phyloP scores from a whole-genome alignment of 2,888 invertebrate species.

The Apamea anceps region DNA sequence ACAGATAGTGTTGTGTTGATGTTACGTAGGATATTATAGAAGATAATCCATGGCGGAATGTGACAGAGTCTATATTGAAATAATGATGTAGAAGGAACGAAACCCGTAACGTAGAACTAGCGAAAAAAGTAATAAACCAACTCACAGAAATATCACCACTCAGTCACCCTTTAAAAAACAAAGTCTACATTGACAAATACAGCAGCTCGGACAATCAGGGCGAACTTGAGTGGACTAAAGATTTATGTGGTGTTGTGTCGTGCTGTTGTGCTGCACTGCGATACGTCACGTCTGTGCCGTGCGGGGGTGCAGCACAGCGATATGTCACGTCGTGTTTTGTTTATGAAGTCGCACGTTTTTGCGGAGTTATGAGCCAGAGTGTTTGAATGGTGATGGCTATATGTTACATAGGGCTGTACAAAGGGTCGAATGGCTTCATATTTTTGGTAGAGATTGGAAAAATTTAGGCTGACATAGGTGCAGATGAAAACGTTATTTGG shows the following conservation, averaged over 20 bases:
- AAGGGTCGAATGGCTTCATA: slow-evolving; percentile 7
- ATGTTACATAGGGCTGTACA: slow-evolving; percentile 15
- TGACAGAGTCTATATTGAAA: neutral
- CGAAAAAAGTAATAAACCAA: neutral
- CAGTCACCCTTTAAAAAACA: slow-evolving; percentile 34
- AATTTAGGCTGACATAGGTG: neutral
- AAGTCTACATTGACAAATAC: slow-evolving; percentile 38
- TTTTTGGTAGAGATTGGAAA: slow-evolving; percentile 16
- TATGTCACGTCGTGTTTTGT: slow-evolving; percentile 51
- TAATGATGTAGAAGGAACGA: neutral
- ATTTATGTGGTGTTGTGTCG: slow-evolving; percentile 44
- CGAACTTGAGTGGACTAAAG: slow-evolving; percentile 35
- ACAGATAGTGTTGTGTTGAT: no score
- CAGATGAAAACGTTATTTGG: neutral
- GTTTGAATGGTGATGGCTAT: slow-evolving; percentile 7
- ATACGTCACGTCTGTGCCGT: slow-evolving; percentile 45
- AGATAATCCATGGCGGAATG: neutral
- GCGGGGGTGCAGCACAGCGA: slow-evolving; percentile 21
- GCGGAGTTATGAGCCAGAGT: slow-evolving; percentile 3
- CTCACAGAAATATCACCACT: neutral
- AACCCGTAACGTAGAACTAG: neutral
- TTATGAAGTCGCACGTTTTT: slow-evolving; percentile 53
- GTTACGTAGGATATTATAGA: no score
- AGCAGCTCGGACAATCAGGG: slow-evolving; percentile 19
- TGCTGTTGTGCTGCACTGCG: slow-evolving; percentile 21